Evolutionary conservation across 2,888 invertebrate species (phyloP), one percentile per base, ranked within the genome.

Genomic region (Octonoba sinensis): DNA sequence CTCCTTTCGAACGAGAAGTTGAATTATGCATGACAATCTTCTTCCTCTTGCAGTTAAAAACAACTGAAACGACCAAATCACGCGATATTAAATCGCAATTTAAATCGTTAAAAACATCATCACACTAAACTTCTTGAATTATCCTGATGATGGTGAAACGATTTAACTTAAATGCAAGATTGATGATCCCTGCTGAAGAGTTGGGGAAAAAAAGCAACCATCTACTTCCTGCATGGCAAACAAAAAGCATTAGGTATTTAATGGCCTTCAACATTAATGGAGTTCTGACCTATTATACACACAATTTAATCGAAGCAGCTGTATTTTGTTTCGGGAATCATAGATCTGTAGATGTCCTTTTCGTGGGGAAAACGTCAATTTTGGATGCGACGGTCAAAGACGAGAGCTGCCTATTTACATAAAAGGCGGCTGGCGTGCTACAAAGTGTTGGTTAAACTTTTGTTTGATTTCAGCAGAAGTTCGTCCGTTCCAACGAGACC

Each of bases 81-180:
- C 36, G 36, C 36, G 36, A 36, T 36, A 36, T 36, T 36, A 69
- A 56, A 69, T 57, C 15, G 24, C 57, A 18, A 56, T 69, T 56
- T 18, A 24, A 56, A 51, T 72, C 72, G 72, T 72, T 72, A 51
- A 51, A 16, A 62, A 16, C 44, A 62, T 51, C 56, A 57, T 69
- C 69, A 54, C 20, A 49, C 18, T 62, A 16, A 59, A 59, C 44
- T 57, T 64, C 44, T 49, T 6, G 46, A 27, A 62, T n/a, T 62
- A 16, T 46, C 76, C 46, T 69, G 76, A 70, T 76, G 64, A 62
- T 69, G 62, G 56, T 54, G 62, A 69, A 76, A 67, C 62, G 76
- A 36, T 76, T 76, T 56, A 69, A 67, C 62, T 69, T 70, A 76
- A 76, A 76, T 69, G 76, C 36, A 57, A 65, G 57, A 74, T 74